Base-by-base conservation (phyloP, 2,113 vertebrate species). In the Arothron firmamentum region DNA sequence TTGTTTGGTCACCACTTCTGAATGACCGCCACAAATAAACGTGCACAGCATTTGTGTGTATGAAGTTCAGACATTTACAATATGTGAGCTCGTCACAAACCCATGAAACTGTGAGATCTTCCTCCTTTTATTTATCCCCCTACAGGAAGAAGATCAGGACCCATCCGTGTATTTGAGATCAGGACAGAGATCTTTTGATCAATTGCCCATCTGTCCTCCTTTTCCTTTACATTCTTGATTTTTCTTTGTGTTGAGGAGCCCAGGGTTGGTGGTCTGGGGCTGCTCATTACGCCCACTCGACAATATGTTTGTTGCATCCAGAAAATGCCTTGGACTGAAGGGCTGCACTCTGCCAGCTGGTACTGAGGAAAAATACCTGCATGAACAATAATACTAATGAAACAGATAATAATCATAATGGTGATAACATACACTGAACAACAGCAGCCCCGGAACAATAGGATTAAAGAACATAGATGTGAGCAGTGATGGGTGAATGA, bases 351-450 rank as follows among this genome's bases (percentile, higher is more conserved):
- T 20, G 48, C 65, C 77, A 67, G 67, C 86, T 85, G 79, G 78
- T 62, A 59, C 71, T 74, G 82, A 79, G 70, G 63, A 85, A 88
- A 87, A 78, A 77, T 23, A 78, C 58, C 67, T 60, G 71, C 79
- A 68, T 85, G 85, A 88, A 91, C 89, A 87, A 89, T 74, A 83
- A 31, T 28, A 21, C 86, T 78, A 87, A 87, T 80, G 83, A 87
- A 85, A 90, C 89, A 88, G 86, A 88, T 90, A 85, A 90, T 90
- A 90, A 92, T 88, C 90, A 88, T 89, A 88, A 86, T 86, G 84
- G 86, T 81, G 81, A 90, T 86, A 88, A 92, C 89, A 91, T 91
- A 79, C 87, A 85, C 79, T 48, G 81, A 89, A 91, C 90, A 91
- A 92, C 91, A 90, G 87, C 83, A 49, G 73, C 74, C 56, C 69